Conservation (phyloP, 1,140 invertebrate genomes). For the Eurytemora carolleeae region DNA sequence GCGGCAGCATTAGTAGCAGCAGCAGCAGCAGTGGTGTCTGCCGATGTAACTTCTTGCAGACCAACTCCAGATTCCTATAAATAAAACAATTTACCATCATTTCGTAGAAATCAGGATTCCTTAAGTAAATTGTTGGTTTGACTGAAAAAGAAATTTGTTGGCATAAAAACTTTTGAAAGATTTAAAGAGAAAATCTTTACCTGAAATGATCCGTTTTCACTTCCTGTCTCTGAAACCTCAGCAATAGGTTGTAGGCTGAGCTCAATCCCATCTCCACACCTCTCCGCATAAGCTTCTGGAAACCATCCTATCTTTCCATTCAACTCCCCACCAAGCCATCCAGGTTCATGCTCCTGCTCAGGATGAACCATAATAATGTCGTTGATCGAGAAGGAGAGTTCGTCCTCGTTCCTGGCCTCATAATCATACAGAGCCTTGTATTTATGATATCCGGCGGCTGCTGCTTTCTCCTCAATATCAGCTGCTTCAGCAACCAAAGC, state of each 20-base stretch:
- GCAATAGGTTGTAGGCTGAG: constrained; percentile 2
- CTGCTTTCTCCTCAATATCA: not conserved
- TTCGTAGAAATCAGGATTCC: too few species aligned
- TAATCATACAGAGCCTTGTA: constrained; percentile 88
- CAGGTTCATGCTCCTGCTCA: constrained; percentile 72
- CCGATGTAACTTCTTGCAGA: too few species aligned
- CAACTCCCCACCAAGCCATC: constrained; percentile 86
- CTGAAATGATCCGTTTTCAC: not conserved
- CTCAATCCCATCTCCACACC: constrained; percentile 28
- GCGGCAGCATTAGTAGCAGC: too few species aligned
- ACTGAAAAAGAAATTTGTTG: too few species aligned
- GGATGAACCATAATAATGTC: constrained; percentile 73
- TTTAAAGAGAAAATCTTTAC: too few species aligned
- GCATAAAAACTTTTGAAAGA: too few species aligned
- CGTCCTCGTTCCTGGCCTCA: constrained; percentile 71
- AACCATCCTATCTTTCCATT: constrained; percentile 85
- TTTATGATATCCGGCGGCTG: constrained; percentile 29
- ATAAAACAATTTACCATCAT: too few species aligned
- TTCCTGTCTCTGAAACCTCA: not conserved
- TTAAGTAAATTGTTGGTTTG: too few species aligned
- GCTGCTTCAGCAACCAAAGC: not conserved
- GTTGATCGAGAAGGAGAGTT: constrained; percentile 78
- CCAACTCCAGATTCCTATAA: too few species aligned
- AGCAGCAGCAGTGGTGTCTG: too few species aligned
- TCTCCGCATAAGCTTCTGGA: constrained; percentile 85